Evolutionary conservation across 2,888 invertebrate species (phyloP).

Genomic region (Heteromurus nitidus): DNA sequence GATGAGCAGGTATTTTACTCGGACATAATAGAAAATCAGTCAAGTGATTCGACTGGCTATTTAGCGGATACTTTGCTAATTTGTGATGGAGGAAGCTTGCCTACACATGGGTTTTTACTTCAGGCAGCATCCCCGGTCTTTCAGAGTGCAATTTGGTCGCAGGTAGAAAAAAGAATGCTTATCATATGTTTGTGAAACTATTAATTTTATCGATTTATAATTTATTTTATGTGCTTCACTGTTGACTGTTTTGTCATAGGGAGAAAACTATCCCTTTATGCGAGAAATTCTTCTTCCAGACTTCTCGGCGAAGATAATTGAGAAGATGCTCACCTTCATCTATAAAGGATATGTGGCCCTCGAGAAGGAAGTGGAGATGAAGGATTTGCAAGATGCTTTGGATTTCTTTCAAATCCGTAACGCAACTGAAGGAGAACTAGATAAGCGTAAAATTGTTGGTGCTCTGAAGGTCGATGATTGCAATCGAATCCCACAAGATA

Average conservation of each 20-base stretch:
- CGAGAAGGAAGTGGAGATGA: conserved; percentile 12
- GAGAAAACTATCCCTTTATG: conserved; percentile 37
- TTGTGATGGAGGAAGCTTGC: conserved; percentile 28
- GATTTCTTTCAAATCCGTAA: not conserved
- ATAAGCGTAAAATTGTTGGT: not conserved
- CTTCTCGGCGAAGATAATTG: conserved; percentile 39
- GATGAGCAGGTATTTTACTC: not conserved
- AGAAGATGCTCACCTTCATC: conserved; percentile 39
- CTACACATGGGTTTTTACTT: conserved; percentile 23
- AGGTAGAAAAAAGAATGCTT: conserved; percentile 26
- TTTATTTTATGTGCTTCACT: too few relatives aligned
- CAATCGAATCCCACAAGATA: conserved; percentile 14
- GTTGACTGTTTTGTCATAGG: too few relatives aligned
- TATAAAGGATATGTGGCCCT: conserved; percentile 55
- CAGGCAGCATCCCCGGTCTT: conserved; percentile 33
- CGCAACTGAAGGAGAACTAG: not conserved
- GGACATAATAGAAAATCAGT: conserved; percentile 15
- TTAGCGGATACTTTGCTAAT: conserved; percentile 19
- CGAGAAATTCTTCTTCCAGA: conserved; percentile 52
- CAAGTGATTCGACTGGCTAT: conserved; percentile 6
- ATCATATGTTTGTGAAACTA: too few relatives aligned
- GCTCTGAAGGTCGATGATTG: not conserved
- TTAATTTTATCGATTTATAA: not conserved
- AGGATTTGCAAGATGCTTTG: conserved; percentile 24
- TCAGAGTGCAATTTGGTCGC: conserved; percentile 21